These are phyloP conservation scores for Cavia porcellus DNA, from an alignment of 2,113 vertebrate genomes.

Conservation along the genomic window DNA sequence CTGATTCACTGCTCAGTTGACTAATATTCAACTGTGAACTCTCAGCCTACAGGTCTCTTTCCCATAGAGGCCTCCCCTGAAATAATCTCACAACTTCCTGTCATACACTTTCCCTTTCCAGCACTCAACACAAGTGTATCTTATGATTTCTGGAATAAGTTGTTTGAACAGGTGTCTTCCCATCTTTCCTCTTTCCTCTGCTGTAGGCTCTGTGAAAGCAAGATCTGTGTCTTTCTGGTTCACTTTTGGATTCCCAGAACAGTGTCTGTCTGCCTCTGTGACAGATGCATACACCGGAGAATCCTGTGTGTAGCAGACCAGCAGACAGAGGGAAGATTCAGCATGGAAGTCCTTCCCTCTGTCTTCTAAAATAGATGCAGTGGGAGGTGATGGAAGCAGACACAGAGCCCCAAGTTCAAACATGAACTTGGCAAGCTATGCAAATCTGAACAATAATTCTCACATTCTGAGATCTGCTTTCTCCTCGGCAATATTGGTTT, in stretches of 20 bases:
- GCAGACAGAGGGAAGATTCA: background rate
- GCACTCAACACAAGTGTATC: background rate
- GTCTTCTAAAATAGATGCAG: background rate
- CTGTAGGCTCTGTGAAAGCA: background rate
- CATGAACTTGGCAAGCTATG: background rate
- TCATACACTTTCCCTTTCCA: background rate
- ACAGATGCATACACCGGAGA: background rate
- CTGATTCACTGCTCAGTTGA: background rate
- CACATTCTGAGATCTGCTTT: constrained; percentile 13
- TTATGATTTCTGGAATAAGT: background rate
- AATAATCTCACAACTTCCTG: background rate
- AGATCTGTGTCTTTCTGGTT: background rate
- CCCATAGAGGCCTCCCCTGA: background rate
- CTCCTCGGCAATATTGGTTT: background rate
- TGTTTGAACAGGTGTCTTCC: background rate
- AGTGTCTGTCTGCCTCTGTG: background rate
- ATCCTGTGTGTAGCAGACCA: background rate
- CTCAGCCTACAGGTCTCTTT: background rate
- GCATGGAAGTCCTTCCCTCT: background rate
- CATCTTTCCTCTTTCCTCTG: background rate
- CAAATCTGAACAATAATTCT: background rate
- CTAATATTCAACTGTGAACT: background rate
- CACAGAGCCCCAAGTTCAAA: background rate
- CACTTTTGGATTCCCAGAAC: background rate
- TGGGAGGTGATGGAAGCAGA: background rate